Evolutionary conservation across 2,113 vertebrate species (phyloP).

Genomic region (Sorex araneus): DNA sequence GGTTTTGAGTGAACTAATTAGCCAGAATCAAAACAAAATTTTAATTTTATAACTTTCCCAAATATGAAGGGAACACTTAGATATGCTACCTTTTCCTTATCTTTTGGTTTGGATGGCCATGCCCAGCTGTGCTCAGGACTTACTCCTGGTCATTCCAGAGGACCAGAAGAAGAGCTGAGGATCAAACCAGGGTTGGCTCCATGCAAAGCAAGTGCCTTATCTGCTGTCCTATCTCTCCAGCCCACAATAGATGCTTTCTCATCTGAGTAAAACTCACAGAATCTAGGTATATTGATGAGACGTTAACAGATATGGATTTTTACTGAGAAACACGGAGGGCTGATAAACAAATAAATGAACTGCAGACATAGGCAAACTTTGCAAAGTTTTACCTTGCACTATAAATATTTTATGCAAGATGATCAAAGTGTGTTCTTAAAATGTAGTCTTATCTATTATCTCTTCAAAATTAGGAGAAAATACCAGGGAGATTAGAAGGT

Average conservation of each 20-base stretch:
- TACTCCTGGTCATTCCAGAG: no score
- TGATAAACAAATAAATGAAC: not conserved
- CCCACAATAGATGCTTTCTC: not conserved
- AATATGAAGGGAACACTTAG: not conserved
- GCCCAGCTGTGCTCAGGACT: no score
- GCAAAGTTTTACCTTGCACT: not conserved
- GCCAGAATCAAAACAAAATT: slow-evolving; percentile 25
- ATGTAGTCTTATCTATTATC: not conserved
- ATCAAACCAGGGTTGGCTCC: no score
- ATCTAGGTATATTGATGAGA: not conserved
- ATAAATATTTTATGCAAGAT: not conserved
- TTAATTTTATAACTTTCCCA: not conserved
- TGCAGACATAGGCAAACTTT: not conserved
- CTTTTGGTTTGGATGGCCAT: no score
- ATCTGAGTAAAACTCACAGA: not conserved
- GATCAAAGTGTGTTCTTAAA: not conserved
- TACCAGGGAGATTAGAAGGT: not conserved
- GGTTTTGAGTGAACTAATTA: not conserved
- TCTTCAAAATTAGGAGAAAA: not conserved
- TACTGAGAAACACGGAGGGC: not conserved
- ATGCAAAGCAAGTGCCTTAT: no score
- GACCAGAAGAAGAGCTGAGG: no score
- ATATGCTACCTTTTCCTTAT: no score
- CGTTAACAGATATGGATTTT: not conserved
- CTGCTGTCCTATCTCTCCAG: no score